Conservation (phyloP, 2,113 vertebrate genomes). For the Dasyprocta punctata region DNA sequence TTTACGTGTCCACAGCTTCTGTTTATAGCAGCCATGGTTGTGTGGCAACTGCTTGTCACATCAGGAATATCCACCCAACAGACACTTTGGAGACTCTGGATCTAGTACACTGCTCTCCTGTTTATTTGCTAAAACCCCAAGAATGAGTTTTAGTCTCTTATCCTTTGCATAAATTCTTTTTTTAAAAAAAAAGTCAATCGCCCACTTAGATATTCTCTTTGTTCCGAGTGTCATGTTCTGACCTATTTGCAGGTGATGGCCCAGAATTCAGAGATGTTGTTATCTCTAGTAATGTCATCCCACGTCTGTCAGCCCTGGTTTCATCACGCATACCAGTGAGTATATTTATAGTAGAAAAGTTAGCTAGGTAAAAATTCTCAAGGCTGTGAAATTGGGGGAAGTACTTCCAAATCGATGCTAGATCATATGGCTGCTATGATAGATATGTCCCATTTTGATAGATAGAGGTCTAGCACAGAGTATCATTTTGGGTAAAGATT, state of each 20-base stretch:
- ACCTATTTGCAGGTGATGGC: conserved; percentile 89
- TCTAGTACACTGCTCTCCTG: not conserved
- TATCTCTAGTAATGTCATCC: conserved; percentile 88
- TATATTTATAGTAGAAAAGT: conserved; percentile 53
- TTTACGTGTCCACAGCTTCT: not conserved
- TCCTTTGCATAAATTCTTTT: not conserved
- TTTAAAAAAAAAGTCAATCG: not conserved
- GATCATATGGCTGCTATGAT: not conserved
- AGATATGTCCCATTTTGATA: not conserved
- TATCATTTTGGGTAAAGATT: not conserved
- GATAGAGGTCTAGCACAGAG: not conserved
- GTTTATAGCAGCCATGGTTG: not conserved
- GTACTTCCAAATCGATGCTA: not conserved
- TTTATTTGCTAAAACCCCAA: not conserved
- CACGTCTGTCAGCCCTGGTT: conserved; percentile 89
- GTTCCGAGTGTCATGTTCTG: not conserved
- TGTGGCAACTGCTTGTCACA: not conserved
- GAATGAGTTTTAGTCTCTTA: not conserved
- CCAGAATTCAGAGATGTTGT: conserved; percentile 91
- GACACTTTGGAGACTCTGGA: not conserved
- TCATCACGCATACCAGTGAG: conserved; percentile 90
- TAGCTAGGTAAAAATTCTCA: not conserved
- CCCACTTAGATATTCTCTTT: not conserved
- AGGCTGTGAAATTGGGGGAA: not conserved
- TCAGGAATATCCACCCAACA: not conserved